Evolutionary conservation across 2,888 invertebrate species (phyloP).

Genomic region (Pandemis heparana): DNA sequence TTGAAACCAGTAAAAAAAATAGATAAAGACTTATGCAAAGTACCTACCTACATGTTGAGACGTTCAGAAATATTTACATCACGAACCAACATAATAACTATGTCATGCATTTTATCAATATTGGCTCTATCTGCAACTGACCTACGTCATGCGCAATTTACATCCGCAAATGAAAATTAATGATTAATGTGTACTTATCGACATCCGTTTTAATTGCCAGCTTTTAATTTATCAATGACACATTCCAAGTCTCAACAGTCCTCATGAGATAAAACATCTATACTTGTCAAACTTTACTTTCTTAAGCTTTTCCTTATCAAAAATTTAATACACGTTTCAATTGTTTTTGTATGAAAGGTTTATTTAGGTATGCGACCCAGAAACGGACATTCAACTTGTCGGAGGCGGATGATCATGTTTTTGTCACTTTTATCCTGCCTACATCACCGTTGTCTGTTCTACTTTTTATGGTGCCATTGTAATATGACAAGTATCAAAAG

Average conservation of each 20-base stretch:
- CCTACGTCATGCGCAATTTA: not conserved
- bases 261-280: too few relatives aligned
- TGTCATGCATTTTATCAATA: slow-evolving; percentile 12
- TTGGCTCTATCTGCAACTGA: not conserved
- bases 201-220: too few relatives aligned
- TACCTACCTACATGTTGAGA: not conserved
- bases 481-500: slow-evolving; percentile 49
- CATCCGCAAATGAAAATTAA: slow-evolving; percentile 8
- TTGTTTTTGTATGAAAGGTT: slow-evolving; percentile 9
- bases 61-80: not conserved
- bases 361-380: slow-evolving; percentile 51
- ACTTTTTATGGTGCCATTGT: slow-evolving; percentile 62
- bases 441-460: slow-evolving; percentile 48
- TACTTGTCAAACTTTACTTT: not conserved
- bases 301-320: not conserved
- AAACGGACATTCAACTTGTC: slow-evolving; percentile 67
- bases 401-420: slow-evolving; percentile 61
- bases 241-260: too few relatives aligned
- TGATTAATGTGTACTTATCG: not conserved
- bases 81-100: slow-evolving; percentile 1
- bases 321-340: slow-evolving; percentile 14
- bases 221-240: too few relatives aligned
- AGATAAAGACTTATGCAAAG: not conserved
- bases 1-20: not conserved
- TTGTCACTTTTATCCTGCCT: slow-evolving; percentile 50